These are phyloP conservation scores for Atta colombica DNA, from an alignment of 1,140 invertebrate genomes.

Conservation along the genomic window DNA sequence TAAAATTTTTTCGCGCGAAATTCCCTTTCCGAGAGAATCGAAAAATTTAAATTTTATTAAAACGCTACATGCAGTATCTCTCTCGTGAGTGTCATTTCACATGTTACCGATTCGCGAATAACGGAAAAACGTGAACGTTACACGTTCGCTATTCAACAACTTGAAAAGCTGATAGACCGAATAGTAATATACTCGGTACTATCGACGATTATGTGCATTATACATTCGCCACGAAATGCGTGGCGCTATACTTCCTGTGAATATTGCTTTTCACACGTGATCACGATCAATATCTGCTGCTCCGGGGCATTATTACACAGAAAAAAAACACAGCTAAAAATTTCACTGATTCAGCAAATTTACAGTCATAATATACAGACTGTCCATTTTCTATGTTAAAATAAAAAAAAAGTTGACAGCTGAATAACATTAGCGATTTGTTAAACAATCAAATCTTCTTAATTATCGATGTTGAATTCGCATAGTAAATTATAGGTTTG, in stretches of 20 bases:
- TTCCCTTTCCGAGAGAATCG: background rate
- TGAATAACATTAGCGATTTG: too few species aligned
- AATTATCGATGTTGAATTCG: too few species aligned
- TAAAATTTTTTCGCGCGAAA: background rate
- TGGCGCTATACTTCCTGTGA: constrained; percentile 33
- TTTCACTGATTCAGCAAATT: too few species aligned
- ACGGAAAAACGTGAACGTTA: constrained; percentile 30
- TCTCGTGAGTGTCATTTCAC: background rate
- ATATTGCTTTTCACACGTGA: constrained; percentile 8
- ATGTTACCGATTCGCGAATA: background rate
- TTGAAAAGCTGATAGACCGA: constrained; percentile 29
- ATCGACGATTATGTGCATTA: constrained; percentile 22
- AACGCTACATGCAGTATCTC: background rate
- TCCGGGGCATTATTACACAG: background rate
- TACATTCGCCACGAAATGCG: constrained; percentile 24
- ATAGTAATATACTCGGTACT: background rate
- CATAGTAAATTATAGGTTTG: too few species aligned
- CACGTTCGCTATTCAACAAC: constrained; percentile 5
- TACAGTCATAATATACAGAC: too few species aligned
- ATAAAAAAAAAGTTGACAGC: too few species aligned
- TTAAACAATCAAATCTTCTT: too few species aligned
- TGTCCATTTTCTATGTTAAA: too few species aligned
- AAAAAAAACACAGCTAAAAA: too few species aligned
- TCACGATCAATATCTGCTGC: constrained; percentile 22
- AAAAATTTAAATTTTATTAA: constrained; percentile 26